phyloP scores from a whole-genome alignment of 2,888 invertebrate genomes.

The Auanema freiburgensis region DNA sequence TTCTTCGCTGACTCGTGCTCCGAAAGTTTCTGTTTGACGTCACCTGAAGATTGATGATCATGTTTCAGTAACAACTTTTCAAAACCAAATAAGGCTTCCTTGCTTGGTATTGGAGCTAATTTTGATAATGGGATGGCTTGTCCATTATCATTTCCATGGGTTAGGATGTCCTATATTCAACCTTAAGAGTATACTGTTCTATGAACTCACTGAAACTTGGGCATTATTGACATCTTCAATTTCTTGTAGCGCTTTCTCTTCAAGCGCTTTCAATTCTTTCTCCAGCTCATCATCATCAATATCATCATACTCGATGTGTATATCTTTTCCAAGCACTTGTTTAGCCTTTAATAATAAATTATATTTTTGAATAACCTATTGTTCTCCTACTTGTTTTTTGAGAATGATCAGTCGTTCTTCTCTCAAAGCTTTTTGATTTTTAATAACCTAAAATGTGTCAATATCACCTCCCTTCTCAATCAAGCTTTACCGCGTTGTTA shows the following conservation, averaged over 20 bases:
- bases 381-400: conserved; percentile 63
- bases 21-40: conserved; percentile 57
- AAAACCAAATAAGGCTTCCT: conserved; percentile 68
- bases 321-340: conserved; percentile 59
- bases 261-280: conserved; percentile 62
- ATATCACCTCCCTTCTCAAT: neutral
- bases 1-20: conserved; percentile 56
- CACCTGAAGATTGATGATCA: conserved; percentile 34
- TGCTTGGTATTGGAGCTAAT: conserved; percentile 67
- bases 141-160: conserved; percentile 51
- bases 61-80: conserved; percentile 1
- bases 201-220: conserved; percentile 32
- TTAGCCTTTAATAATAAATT: conserved; percentile 32
- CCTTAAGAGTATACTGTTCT: neutral
- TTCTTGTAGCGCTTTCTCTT: conserved; percentile 63
- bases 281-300: conserved; percentile 55
- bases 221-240: conserved; percentile 56
- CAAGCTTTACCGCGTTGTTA: conserved; percentile 59
- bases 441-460: conserved; percentile 52
- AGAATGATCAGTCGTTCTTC: conserved; percentile 68
- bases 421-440: conserved; percentile 66
- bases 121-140: conserved; percentile 64
- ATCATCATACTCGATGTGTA: conserved; percentile 63
- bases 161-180: conserved; percentile 48
- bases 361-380: neutral